phyloP scores from a whole-genome alignment of 2,888 invertebrate species.

The Ctenicera cuprea region DNA sequence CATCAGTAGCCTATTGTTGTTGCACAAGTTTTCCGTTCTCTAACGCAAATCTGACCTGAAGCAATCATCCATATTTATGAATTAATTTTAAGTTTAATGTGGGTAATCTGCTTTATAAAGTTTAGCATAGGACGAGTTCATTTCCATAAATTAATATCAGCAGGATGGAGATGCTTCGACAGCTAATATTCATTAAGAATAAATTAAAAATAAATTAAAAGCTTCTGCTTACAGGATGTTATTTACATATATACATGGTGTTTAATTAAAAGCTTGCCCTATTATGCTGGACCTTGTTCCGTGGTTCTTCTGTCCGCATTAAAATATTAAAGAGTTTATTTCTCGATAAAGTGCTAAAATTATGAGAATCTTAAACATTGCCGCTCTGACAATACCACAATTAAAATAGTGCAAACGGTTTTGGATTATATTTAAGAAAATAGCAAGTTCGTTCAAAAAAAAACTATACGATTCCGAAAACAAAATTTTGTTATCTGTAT shows the following conservation, averaged over 20 bases:
- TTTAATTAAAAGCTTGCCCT: slow-evolving; percentile 41
- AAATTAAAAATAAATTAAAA: slow-evolving; percentile 55
- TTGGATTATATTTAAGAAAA: too few species aligned
- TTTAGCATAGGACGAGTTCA: slow-evolving; percentile 56
- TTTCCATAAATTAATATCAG: slow-evolving; percentile 62
- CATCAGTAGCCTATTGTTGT: slow-evolving; percentile 26
- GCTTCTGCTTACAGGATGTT: slow-evolving; percentile 38
- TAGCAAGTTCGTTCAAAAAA: too few species aligned
- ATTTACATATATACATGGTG: slow-evolving; percentile 42
- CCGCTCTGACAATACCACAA: too few species aligned
- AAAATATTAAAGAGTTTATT: too few species aligned
- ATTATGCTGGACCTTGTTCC: slow-evolving; percentile 19
- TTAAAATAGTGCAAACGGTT: too few species aligned
- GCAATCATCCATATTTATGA: slow-evolving; percentile 68
- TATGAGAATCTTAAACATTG: too few species aligned
- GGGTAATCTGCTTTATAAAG: slow-evolving; percentile 67
- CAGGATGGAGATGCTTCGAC: slow-evolving; percentile 56
- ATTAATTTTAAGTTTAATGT: slow-evolving; percentile 65
- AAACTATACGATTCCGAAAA: too few species aligned
- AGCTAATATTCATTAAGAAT: slow-evolving; percentile 62
- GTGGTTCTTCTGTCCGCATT: not conserved
- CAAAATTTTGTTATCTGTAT: too few species aligned
- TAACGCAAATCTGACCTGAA: slow-evolving; percentile 42
- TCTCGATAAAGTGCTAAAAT: too few species aligned
- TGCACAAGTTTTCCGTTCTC: slow-evolving; percentile 25